Evolutionary conservation across 2,888 invertebrate genomes (phyloP), one percentile per base, ranked within the genome.

Genomic region (Tachina grossa): DNA sequence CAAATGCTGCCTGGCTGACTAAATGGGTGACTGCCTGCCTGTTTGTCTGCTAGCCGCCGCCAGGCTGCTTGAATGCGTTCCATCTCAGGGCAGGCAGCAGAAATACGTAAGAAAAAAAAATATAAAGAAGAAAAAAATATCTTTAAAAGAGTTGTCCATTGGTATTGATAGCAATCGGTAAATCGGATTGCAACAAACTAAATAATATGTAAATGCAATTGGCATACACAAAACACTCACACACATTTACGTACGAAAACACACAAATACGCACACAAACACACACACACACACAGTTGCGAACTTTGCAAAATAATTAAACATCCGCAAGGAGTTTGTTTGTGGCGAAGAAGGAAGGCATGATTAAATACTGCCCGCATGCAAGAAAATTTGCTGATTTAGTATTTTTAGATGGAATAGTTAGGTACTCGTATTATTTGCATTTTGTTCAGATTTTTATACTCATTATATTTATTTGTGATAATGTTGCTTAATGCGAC

Each of bases 71-170:
- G 87, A 82, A 72, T 78, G 85, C 39, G 49, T 79, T 61, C 49
- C 59, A 61, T 41, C 31, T 69, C 10, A 61, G 68, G 69, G 45
- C 51, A 63, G 41, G 43, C 66, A 59, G 59, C 71, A 66, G 47
- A 19, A 66, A 84, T 51, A 57, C 22, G 43, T 51, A 14, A 72
- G n/a, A 1, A 13, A 31, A n/a, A 61, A 31, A 19, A 22, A 68
- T 14, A 47, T 2, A 47, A 72, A 49, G 9, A 61, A 49, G 59
- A 49, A 45, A 78, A 61, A 41, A 57, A 5, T 82, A 39, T 69
- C 55, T 57, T 31, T 82, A 85, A 85, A 79, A 85, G 83, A 85
- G 83, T 82, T 85, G 85, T 85, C 85, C 85, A 79, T 55, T 82
- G 59, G 51, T 51, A 82, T 77, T 75, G 85, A 85, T 85, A 79